Percentiles rank a stretch among this genome's conserved stretches.
Evolutionary conservation across 2,113 vertebrate species (phyloP).

Genomic region (Gobius niger): DNA sequence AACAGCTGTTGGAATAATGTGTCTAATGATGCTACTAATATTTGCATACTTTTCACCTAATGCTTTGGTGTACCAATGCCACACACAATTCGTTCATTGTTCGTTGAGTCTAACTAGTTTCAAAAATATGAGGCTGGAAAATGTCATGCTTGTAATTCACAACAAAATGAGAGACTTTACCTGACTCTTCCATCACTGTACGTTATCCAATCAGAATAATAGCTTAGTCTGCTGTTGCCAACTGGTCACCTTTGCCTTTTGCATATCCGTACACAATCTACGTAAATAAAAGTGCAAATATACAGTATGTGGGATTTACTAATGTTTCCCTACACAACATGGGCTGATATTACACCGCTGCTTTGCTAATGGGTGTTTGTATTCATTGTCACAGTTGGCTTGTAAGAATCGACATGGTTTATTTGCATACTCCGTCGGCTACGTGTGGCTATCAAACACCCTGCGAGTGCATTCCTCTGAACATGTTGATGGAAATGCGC

Average conservation of each 20-base stretch:
- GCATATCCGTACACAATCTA: not conserved
- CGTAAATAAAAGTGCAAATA: not conserved
- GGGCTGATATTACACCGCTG: slow-evolving; percentile 1
- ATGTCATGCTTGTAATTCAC: no score
- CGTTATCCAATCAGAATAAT: not conserved
- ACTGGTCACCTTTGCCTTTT: not conserved
- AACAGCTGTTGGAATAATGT: slow-evolving; percentile 30
- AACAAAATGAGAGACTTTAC: no score
- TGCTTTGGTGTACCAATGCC: not conserved
- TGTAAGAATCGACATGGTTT: slow-evolving; percentile 33
- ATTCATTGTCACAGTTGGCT: slow-evolving; percentile 39
- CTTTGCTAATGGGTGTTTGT: slow-evolving; percentile 40
- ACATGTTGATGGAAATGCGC: slow-evolving; percentile 46
- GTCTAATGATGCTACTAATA: slow-evolving; percentile 46
- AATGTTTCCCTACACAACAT: slow-evolving; percentile 23
- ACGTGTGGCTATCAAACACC: slow-evolving; percentile 35
- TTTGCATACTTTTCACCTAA: slow-evolving; percentile 22
- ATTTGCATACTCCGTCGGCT: slow-evolving; percentile 40
- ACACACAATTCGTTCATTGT: not conserved
- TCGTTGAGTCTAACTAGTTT: not conserved
- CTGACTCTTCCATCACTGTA: no score
- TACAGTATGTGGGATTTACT: slow-evolving; percentile 16
- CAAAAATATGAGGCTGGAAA: no score
- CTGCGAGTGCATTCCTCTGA: slow-evolving; percentile 29
- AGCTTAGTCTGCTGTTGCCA: not conserved